phyloP scores from a whole-genome alignment of 2,113 vertebrate species.

The Cyanocitta stelleri region DNA sequence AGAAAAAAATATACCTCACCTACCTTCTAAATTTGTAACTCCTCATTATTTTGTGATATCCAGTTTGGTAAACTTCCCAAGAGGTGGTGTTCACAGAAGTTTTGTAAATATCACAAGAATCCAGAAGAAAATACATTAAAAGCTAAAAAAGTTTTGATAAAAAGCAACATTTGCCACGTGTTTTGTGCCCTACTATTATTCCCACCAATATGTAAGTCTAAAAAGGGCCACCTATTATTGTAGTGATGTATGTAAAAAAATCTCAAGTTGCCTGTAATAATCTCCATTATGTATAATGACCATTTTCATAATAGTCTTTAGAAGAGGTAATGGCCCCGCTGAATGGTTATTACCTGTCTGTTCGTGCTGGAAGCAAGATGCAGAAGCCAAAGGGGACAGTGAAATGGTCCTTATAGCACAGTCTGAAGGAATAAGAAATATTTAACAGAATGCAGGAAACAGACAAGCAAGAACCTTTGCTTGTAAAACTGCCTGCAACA shows the following conservation, averaged over 20 bases:
- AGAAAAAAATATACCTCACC: not conserved
- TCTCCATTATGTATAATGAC: constrained; percentile 87
- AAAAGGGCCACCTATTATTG: constrained; percentile 77
- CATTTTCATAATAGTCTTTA: constrained; percentile 87
- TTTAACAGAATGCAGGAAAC: constrained; percentile 75
- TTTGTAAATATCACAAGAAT: constrained; percentile 68
- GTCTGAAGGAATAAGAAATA: constrained; percentile 78
- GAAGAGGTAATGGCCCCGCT: constrained; percentile 78
- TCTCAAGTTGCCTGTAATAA: constrained; percentile 85
- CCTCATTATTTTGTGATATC: not conserved
- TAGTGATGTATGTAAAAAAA: constrained; percentile 81
- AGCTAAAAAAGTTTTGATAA: constrained; percentile 63
- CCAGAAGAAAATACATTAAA: constrained; percentile 54
- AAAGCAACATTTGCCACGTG: constrained; percentile 63
- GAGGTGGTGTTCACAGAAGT: constrained; percentile 37
- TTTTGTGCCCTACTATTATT: constrained; percentile 67
- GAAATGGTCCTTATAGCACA: constrained; percentile 77
- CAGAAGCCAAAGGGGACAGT: constrained; percentile 79
- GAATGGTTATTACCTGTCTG: constrained; percentile 84
- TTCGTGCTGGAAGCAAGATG: constrained; percentile 78
- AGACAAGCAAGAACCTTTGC: constrained; percentile 66
- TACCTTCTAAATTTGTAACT: constrained; percentile 5
- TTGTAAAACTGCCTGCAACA: constrained; percentile 38
- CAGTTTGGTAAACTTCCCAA: not conserved
- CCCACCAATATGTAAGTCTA: constrained; percentile 66